Percentiles rank a stretch among this genome's conserved stretches.
Evolutionary conservation across 2,113 vertebrate genomes (phyloP).

Genomic region (Phalacrocorax carbo): DNA sequence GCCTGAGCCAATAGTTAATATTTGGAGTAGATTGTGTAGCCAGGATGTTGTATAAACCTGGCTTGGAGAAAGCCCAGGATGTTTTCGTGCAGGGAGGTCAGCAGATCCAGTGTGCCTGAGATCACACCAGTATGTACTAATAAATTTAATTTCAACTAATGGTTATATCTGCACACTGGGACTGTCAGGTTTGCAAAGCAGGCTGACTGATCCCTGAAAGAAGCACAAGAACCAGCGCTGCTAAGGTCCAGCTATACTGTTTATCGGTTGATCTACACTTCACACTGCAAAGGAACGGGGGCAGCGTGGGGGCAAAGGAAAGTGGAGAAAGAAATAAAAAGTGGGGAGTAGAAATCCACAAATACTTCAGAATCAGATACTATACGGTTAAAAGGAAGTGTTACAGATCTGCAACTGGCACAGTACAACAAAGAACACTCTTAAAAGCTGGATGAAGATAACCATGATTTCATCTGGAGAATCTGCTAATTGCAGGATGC

Average conservation of each 20-base stretch:
- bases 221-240: neutral
- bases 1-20: neutral
- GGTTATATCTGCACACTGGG: neutral
- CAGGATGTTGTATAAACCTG: neutral
- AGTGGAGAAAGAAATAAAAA: neutral
- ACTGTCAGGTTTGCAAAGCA: neutral
- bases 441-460: neutral
- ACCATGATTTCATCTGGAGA: neutral
- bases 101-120: neutral
- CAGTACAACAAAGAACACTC: neutral
- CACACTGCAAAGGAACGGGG: neutral
- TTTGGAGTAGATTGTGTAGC: neutral
- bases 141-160: neutral
- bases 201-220: neutral
- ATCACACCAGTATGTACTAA: neutral
- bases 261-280: neutral
- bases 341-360: neutral
- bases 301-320: neutral
- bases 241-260: neutral
- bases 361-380: neutral
- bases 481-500: neutral
- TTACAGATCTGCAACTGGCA: neutral
- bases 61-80: neutral
- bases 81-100: neutral
- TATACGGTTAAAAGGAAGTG: neutral